phyloP scores from a whole-genome alignment of 2,113 vertebrate genomes.

The Murina feae region DNA sequence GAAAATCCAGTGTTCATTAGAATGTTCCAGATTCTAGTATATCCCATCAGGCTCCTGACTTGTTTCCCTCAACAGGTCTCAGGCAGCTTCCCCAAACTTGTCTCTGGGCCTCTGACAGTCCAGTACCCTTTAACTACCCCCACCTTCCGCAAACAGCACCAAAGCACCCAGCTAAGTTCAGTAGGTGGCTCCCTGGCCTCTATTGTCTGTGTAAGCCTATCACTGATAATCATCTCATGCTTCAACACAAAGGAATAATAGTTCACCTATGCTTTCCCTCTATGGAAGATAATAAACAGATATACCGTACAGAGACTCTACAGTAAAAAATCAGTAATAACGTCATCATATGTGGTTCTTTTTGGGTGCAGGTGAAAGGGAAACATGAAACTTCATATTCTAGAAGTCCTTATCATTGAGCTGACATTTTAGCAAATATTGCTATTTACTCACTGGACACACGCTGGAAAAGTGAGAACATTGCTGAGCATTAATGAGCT shows the following conservation, averaged over 20 bases:
- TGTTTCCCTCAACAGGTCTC: not conserved
- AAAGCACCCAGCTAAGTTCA: not conserved
- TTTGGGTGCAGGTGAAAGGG: not conserved
- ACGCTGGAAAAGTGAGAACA: not conserved
- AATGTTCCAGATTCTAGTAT: not conserved
- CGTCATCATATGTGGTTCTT: not conserved
- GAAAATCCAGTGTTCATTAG: conserved; percentile 55
- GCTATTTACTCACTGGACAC: not conserved
- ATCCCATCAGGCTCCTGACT: not conserved
- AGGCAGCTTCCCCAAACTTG: not conserved
- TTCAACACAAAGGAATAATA: not conserved
- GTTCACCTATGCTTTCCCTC: not conserved
- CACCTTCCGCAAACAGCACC: not conserved
- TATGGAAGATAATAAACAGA: not conserved
- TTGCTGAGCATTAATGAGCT: not conserved
- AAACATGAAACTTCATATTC: not conserved
- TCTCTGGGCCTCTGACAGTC: not conserved
- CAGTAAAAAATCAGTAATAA: not conserved
- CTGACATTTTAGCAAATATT: conserved; percentile 7
- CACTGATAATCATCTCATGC: not conserved
- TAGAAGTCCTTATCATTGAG: not conserved
- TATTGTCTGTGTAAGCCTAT: not conserved
- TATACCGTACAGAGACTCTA: not conserved
- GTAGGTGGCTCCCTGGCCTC: not conserved
- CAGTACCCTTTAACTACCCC: not conserved